Percentiles rank a stretch among this genome's conserved stretches.
Evolutionary conservation across 2,888 invertebrate species (phyloP).

Genomic region (Acanthosepion pharaonis): DNA sequence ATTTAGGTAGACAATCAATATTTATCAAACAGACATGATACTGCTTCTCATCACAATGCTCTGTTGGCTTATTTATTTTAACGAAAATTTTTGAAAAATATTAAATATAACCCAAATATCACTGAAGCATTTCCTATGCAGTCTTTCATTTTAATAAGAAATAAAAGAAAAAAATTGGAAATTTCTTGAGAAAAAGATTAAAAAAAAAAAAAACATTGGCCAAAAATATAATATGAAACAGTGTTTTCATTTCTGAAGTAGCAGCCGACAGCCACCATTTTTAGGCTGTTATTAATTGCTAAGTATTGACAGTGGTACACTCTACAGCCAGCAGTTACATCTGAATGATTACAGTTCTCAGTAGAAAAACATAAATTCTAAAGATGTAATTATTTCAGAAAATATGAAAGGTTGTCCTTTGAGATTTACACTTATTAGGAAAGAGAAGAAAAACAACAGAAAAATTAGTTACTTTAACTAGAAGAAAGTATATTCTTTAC

Average conservation of each 20-base stretch:
- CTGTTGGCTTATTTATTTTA: too few species aligned
- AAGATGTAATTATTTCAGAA: background rate
- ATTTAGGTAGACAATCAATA: too few species aligned
- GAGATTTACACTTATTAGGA: background rate
- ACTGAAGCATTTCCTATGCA: background rate
- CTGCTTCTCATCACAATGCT: too few species aligned
- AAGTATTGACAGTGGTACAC: background rate
- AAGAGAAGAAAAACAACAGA: background rate
- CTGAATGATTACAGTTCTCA: slow-evolving; percentile 33
- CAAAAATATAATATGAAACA: background rate
- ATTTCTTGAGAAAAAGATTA: background rate
- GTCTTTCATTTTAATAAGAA: background rate
- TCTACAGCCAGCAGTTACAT: background rate
- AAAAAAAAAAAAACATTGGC: background rate
- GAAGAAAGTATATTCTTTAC: background rate
- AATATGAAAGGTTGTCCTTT: background rate
- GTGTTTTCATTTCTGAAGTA: background rate
- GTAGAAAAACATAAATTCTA: slow-evolving; percentile 20
- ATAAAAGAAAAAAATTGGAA: background rate
- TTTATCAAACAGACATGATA: too few species aligned
- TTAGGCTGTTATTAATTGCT: background rate
- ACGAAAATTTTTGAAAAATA: too few species aligned
- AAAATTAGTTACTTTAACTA: background rate
- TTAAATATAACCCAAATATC: background rate
- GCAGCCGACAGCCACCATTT: background rate